Evolutionary conservation across 2,888 invertebrate genomes (phyloP), one percentile per base, ranked within the genome.

Genomic region (Adelognathus sp.): DNA sequence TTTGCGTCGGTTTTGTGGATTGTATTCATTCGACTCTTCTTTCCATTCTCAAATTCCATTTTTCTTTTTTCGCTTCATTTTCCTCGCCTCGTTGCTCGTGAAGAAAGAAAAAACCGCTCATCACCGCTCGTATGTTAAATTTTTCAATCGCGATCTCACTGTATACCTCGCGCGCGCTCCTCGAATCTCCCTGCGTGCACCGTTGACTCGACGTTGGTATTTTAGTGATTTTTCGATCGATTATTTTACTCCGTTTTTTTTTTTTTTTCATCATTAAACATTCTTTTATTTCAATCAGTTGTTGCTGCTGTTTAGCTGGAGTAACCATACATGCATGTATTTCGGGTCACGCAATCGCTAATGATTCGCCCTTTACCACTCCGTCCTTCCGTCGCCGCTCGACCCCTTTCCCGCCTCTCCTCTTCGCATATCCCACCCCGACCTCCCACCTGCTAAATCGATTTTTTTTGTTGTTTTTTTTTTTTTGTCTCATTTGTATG

Each of bases 381-480:
- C 46, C 61, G 21, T 64, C 72, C 66, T 70, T 54, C 71, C 60
- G 64, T 66, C 52, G 75, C 66, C 73, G 71, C 71, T 70, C 58
- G 46, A 67, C 64, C 60, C 71, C 54, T 63, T 72, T 63, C 75
- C 67, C 76, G 80, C 80, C 54, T 75, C 75, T 80, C 73, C 76
- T 80, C 79, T 77, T 73, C 76, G 61, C 58, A 41, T 67, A 66
- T 80, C 79, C 76, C 81, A 85, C 85, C 87, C 86, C 86, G 86
- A 86, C 84, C 86, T 88, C 87, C 86, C 88, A 89, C 88, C 86
- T 84, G 84, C 86, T 90, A 88, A 89, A 89, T 87, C 88, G 86
- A 88, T 86, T 85, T 89, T 88, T 87, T 72, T 69, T 74, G 69
- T 63, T 74, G 54, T 71, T 56, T 61, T 54, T 67, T 79, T 73